Conservation (phyloP, 2,888 invertebrate species). For the Bugula neritina region DNA sequence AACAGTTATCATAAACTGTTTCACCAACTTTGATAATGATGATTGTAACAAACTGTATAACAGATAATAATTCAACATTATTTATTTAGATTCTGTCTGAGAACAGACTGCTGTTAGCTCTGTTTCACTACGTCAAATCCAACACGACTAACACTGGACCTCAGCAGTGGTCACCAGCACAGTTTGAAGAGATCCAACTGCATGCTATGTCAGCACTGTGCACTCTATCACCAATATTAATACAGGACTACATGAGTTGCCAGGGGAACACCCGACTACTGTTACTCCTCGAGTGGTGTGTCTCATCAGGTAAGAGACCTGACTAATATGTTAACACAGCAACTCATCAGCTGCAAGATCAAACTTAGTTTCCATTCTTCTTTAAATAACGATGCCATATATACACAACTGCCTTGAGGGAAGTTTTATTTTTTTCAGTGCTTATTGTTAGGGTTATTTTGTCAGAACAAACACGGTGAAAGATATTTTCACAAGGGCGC, state of each 20-base stretch:
- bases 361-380: too few species aligned
- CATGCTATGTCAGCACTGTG: conserved; percentile 49
- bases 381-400: too few species aligned
- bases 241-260: conserved; percentile 51
- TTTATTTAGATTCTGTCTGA: conserved; percentile 50
- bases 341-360: too few species aligned
- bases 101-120: conserved; percentile 47
- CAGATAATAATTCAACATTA: too few species aligned
- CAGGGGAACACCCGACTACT: conserved; percentile 51
- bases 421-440: too few species aligned
- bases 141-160: conserved; percentile 41
- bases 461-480: too few species aligned
- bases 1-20: too few species aligned
- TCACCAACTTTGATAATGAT: too few species aligned
- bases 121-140: conserved; percentile 49
- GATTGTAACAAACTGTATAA: not conserved
- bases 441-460: too few species aligned
- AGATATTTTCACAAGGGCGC: too few species aligned
- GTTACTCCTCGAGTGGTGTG: conserved; percentile 52
- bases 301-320: conserved; percentile 41
- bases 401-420: too few species aligned
- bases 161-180: conserved; percentile 49
- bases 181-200: conserved; percentile 53
- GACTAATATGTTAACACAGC: too few species aligned
- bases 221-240: conserved; percentile 47